A percentile compares a stretch with the other conserved stretches of the same genome.
These are phyloP conservation scores for Eupithecia vulgata DNA, from an alignment of 2,888 invertebrate species.

Conservation along the genomic window DNA sequence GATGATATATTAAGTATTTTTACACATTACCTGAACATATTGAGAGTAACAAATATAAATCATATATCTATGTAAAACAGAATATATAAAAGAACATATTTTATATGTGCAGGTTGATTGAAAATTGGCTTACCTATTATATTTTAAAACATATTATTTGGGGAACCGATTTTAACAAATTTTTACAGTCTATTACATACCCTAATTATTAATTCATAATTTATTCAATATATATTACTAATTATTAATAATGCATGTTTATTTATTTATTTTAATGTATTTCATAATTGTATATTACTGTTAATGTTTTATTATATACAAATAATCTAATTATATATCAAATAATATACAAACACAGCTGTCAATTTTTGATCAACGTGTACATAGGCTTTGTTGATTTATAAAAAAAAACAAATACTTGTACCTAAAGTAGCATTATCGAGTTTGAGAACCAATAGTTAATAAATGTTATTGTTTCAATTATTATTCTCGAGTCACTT, in stretches of 20 bases:
- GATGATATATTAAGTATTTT: constrained; percentile 79
- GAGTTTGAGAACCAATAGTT: constrained; percentile 80
- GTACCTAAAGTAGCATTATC: constrained; percentile 78
- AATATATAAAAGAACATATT: constrained; percentile 78
- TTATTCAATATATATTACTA: no score
- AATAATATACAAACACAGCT: constrained; percentile 18
- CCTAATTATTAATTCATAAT: neutral
- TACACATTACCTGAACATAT: constrained; percentile 81
- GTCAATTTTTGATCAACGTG: constrained; percentile 57
- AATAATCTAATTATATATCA: neutral
- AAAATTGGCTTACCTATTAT: constrained; percentile 35
- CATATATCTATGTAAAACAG: constrained; percentile 73
- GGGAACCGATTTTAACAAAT: neutral
- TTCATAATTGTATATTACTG: neutral
- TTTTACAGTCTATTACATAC: neutral
- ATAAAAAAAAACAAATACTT: constrained; percentile 76
- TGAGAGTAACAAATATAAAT: constrained; percentile 74
- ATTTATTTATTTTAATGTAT: no score
- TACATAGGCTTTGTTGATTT: constrained; percentile 77
- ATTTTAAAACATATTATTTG: neutral
- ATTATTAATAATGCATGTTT: no score
- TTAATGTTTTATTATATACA: neutral
- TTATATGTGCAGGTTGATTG: constrained; percentile 65
- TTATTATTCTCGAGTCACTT: constrained; percentile 83
- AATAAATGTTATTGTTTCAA: constrained; percentile 83